These are phyloP conservation scores for Platorchestia sp. DNA, from an alignment of 1,140 invertebrate genomes.

Conservation along the genomic window DNA sequence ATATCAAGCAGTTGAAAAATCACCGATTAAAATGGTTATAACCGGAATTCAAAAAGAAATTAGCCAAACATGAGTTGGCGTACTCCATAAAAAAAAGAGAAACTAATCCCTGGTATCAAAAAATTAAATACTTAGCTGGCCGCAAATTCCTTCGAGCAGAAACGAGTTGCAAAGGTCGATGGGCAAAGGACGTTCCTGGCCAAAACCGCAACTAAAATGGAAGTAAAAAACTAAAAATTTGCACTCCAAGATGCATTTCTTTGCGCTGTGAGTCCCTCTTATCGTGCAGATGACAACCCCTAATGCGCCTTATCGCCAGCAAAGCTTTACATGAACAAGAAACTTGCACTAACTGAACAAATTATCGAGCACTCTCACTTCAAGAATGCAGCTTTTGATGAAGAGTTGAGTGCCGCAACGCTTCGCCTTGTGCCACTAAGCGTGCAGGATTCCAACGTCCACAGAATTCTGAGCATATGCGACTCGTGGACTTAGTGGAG, in stretches of 20 bases:
- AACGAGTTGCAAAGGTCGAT: slow-evolving; percentile 44
- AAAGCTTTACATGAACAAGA: slow-evolving; percentile 42
- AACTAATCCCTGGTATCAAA: not conserved
- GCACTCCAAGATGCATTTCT: slow-evolving; percentile 45
- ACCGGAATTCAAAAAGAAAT: not conserved
- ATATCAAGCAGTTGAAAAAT: no score
- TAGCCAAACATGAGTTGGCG: not conserved
- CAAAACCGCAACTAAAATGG: not conserved
- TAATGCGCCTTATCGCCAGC: slow-evolving; percentile 41
- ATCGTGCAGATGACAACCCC: slow-evolving; percentile 36
- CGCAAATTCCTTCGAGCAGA: not conserved
- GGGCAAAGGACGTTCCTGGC: slow-evolving; percentile 22
- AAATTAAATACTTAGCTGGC: not conserved
- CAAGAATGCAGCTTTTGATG: slow-evolving; percentile 38
- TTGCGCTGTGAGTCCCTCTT: not conserved
- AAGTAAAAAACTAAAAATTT: slow-evolving; percentile 29
- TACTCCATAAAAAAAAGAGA: not conserved
- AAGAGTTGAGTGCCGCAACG: not conserved
- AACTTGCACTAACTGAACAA: slow-evolving; percentile 41
- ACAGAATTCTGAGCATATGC: not conserved
- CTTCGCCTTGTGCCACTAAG: not conserved
- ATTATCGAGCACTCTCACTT: slow-evolving; percentile 51
- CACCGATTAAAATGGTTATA: not conserved
- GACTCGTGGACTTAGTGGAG: not conserved
- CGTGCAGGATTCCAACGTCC: not conserved